Conservation (phyloP, 2,113 vertebrate species). For the Thinocorus orbignyianus region DNA sequence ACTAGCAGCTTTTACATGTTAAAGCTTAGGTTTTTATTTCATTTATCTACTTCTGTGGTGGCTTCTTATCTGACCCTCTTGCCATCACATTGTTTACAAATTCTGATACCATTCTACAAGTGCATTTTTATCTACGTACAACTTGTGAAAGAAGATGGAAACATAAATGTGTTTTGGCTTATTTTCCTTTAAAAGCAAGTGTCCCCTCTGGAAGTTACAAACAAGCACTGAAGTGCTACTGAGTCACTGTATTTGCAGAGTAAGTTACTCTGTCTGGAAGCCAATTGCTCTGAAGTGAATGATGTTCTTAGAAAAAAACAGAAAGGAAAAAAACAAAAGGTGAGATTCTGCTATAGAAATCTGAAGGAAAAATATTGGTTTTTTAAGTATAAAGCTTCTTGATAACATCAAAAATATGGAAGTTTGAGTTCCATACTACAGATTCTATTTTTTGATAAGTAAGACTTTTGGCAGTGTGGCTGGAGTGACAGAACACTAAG, state of each 20-base stretch:
- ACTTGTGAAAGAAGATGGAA: not conserved
- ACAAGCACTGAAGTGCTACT: not conserved
- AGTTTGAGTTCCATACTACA: slow-evolving; percentile 49
- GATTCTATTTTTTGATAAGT: slow-evolving; percentile 71
- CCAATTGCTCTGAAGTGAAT: slow-evolving; percentile 4
- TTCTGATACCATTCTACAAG: not conserved
- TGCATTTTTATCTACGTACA: not conserved
- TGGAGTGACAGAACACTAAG: slow-evolving; percentile 47
- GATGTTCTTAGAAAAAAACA: not conserved
- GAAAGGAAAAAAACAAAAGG: not conserved
- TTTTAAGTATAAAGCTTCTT: slow-evolving; percentile 18
- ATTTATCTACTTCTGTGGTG: not conserved
- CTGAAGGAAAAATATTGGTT: slow-evolving; percentile 14
- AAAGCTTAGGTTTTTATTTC: not conserved
- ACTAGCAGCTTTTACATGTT: not conserved
- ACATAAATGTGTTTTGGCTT: not conserved
- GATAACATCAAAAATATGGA: slow-evolving; percentile 53
- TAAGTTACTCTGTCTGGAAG: not conserved
- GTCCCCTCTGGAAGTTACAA: not conserved
- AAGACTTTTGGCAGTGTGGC: slow-evolving; percentile 57
- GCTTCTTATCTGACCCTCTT: not conserved
- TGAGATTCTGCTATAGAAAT: not conserved
- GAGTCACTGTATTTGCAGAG: not conserved
- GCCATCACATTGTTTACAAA: not conserved
- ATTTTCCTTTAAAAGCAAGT: not conserved